Percentiles rank a stretch among this genome's conserved stretches.
phyloP scores from a whole-genome alignment of 1,140 invertebrate genomes.

The Zaprionus nigranus region DNA sequence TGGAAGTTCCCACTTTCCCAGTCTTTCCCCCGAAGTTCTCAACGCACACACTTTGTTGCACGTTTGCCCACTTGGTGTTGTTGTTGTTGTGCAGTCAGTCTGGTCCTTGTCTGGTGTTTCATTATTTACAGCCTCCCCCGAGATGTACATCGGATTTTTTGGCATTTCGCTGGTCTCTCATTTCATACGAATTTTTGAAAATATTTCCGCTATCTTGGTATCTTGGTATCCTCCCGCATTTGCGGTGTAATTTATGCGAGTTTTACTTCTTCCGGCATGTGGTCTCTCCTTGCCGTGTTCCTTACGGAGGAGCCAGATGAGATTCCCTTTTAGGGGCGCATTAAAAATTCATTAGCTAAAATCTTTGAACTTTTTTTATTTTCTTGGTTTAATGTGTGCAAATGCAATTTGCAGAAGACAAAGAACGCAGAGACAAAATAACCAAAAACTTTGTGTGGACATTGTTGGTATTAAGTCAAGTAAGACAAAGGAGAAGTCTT shows the following conservation, averaged over 20 bases:
- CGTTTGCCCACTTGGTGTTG: constrained; percentile 24
- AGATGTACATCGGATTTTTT: constrained; percentile 8
- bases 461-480: neutral
- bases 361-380: constrained; percentile 20
- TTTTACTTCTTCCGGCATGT: constrained; percentile 41
- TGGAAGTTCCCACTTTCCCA: neutral
- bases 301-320: constrained; percentile 8
- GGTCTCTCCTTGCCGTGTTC: neutral
- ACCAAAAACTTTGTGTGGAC: neutral
- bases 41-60: constrained; percentile 29
- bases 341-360: constrained; percentile 71
- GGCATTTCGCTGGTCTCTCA: constrained; percentile 26
- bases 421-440: neutral
- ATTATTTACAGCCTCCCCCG: constrained; percentile 74
- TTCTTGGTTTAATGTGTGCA: constrained; percentile 7
- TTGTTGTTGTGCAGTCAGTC: constrained; percentile 56
- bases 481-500: neutral
- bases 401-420: constrained; percentile 26
- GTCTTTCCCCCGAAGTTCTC: neutral
- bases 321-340: constrained; percentile 38
- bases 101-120: constrained; percentile 70
- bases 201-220: constrained; percentile 16
- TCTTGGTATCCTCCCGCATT: constrained; percentile 34
- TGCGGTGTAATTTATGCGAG: constrained; percentile 61
- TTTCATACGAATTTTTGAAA: constrained; percentile 18